Base-by-base conservation (phyloP, 2,888 invertebrate species). In the Eupithecia subumbrata region DNA sequence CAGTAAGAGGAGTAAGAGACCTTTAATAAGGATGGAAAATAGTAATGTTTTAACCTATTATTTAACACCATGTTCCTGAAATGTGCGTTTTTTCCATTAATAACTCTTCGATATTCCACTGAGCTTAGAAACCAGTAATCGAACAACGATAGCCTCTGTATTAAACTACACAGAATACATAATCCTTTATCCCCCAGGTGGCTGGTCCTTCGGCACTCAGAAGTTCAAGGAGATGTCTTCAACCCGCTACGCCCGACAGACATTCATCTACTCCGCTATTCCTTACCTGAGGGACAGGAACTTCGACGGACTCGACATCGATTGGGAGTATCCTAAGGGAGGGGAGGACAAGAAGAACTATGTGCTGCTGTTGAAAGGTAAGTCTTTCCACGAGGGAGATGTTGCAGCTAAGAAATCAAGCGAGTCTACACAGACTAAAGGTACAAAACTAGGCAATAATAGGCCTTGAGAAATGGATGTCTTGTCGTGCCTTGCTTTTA, bases 181-280 rank as follows among this genome's bases (percentile, higher is more conserved):
- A 22, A n/a, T 56, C 52, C 52, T 22, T 22, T 56, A 56, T n/a
- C 22, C 11, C 14, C 1, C 90, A 97, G 98, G 98, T 92, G 99
- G 99, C 75, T 99, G 99, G 99, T 98, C 98, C 0, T 99, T 99
- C 90, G 99, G 99, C 63, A 99, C 99, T 0, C 98, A 98, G 91
- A 98, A 98, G 91, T 99, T 99, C 95, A 98, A 98, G 92, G 98
- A 98, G 81, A 97, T 98, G 97, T 96, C 98, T 0, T 96, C 97
- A 0, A 97, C 97, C 7, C 95, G 98, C 69, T 98, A 98, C 91
- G 96, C 98, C 0, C 95, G 98, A 1, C 98, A 98, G 92, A 98
- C 98, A 0, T 99, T 98, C 95, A 98, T 99, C 91, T 98, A 98
- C 95, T 98, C 98, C 64, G 97, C 98, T 37, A 98, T 98, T 87